A percentile compares a stretch with the other conserved stretches of the same genome.
Evolutionary conservation across 2,888 invertebrate species (phyloP).

Genomic region (Trissolcus japonicus): DNA sequence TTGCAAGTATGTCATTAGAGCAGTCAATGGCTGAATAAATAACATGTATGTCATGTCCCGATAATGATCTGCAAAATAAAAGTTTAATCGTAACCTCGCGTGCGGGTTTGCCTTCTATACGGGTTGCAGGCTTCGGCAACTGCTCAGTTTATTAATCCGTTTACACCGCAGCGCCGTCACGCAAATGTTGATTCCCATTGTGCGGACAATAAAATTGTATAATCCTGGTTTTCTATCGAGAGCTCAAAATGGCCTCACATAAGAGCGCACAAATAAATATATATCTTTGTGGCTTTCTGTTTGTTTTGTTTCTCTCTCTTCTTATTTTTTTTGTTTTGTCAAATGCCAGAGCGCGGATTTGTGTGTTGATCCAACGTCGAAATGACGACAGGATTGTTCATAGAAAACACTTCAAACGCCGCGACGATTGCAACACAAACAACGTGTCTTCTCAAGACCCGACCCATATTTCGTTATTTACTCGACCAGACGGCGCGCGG

Average conservation of each 20-base stretch:
- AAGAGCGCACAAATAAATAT: no score
- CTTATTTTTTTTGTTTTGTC: no score
- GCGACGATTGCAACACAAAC: slow-evolving; percentile 21
- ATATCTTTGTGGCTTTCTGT: no score
- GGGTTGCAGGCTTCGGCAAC: slow-evolving; percentile 41
- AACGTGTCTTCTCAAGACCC: slow-evolving; percentile 63
- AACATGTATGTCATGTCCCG: slow-evolving; percentile 51
- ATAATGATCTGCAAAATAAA: slow-evolving; percentile 57
- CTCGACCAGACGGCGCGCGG: slow-evolving; percentile 27
- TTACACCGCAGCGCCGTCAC: slow-evolving; percentile 49
- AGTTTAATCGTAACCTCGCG: slow-evolving; percentile 57
- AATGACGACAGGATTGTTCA: slow-evolving; percentile 23
- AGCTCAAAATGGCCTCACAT: slow-evolving; percentile 39
- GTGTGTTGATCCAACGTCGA: slow-evolving; percentile 24
- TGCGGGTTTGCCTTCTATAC: slow-evolving; percentile 39
- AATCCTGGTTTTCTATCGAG: slow-evolving; percentile 54
- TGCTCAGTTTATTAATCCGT: slow-evolving; percentile 56
- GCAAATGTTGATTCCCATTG: slow-evolving; percentile 51
- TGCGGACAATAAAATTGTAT: slow-evolving; percentile 49
- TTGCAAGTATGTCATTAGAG: slow-evolving; percentile 23
- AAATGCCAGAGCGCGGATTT: slow-evolving; percentile 41
- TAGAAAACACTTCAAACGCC: slow-evolving; percentile 31
- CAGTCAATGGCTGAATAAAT: slow-evolving; percentile 53
- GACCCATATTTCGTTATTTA: slow-evolving; percentile 67
- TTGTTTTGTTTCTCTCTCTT: no score